Evolutionary conservation across 2,888 invertebrate genomes (phyloP), one percentile per base, ranked within the genome.

Genomic region (Pharmacophagus antenor): DNA sequence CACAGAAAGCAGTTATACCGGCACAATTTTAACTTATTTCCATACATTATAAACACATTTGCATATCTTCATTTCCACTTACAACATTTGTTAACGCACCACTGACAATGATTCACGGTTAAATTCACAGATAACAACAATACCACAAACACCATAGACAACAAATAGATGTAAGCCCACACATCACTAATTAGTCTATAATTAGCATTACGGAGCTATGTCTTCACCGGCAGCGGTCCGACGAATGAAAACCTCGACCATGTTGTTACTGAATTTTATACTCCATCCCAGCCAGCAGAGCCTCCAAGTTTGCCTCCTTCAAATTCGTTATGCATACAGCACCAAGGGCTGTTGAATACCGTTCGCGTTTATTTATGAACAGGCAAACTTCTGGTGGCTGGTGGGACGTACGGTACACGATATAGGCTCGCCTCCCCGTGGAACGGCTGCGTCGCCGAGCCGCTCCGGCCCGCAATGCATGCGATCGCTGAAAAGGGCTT

Each of bases 401-500:
- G 87, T 84, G 85, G 85, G 85, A 82, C 86, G 84, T 77, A 82
- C 84, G 84, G 82, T 82, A 84, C 80, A 84, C 87, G 79, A 80
- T 81, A 84, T 88, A 87, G 88, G 86, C 86, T 77, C 83, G 83
- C 82, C 82, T 76, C 84, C 84, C 80, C 61, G 64, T 49, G 50
- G 58, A 52, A 58, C 62, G 57, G 60, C 64, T 56, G 49, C 58
- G 62, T 63, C 53, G 74, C 71, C 79, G 79, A 71, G 72, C 77
- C 74, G 63, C 66, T 65, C 65, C 76, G 75, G 75, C 77, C 74
- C 73, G 82, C 86, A 82, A 85, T 88, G 88, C 87, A 88, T 84
- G 78, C 82, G 82, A 84, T 84, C 92, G 88, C 92, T 92, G 92
- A 92, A 92, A 92, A 92, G 92, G 92, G 92, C 93, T 93, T 93